Evolutionary conservation across 2,888 invertebrate genomes (phyloP).

Genomic region (Zele albiditarsus): DNA sequence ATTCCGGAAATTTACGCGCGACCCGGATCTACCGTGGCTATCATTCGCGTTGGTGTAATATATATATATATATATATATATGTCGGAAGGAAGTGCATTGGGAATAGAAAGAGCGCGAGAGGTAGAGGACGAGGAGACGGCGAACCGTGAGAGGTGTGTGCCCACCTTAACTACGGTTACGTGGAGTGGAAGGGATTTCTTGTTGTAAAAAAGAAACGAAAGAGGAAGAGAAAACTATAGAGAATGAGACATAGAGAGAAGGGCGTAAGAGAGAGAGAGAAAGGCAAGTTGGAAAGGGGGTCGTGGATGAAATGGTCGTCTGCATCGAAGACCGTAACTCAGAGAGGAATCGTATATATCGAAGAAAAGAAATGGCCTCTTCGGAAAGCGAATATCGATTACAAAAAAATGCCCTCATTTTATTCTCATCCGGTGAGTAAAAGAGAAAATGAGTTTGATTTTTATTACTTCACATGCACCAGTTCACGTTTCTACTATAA

Average conservation of each 20-base stretch:
- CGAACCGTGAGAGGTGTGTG: not conserved
- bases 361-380: conserved; percentile 36
- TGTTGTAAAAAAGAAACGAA: conserved; percentile 16
- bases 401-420: conserved; percentile 25
- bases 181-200: not conserved
- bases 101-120: conserved; percentile 17
- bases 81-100: not conserved
- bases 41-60: conserved; percentile 53
- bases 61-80: not conserved
- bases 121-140: not conserved
- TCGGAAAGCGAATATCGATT: conserved; percentile 31
- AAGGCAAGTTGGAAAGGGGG: conserved; percentile 28
- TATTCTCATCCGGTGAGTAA: conserved; percentile 26
- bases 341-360: conserved; percentile 36
- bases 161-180: not conserved
- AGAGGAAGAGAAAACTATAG: not conserved
- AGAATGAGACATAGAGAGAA: not conserved
- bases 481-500: not conserved
- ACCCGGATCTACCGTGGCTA: conserved; percentile 62
- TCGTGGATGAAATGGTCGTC: conserved; percentile 50
- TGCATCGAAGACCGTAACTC: conserved; percentile 54
- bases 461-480: not conserved
- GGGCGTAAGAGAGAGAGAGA: not conserved
- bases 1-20: conserved; percentile 68
- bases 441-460: conserved; percentile 32